Conservation (phyloP, 2,888 invertebrate species). For the Diarsia rubi region DNA sequence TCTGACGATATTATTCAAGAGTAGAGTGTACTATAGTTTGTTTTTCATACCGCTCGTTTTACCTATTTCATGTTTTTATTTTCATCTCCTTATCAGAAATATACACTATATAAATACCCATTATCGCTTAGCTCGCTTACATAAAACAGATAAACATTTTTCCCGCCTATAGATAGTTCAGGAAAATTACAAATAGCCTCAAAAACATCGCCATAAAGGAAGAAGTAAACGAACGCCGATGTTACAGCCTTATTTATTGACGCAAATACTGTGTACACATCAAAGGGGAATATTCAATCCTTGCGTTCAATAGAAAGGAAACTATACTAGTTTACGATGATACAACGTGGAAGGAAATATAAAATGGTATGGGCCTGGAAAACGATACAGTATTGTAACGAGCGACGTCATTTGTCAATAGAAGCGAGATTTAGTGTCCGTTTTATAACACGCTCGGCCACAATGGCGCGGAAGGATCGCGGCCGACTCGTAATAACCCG, state of each 20-base stretch:
- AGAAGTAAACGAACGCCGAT: constrained; percentile 63
- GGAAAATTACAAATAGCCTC: constrained; percentile 44
- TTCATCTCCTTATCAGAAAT: background rate
- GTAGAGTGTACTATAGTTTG: background rate
- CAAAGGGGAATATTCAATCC: constrained; percentile 67
- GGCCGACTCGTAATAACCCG: constrained; percentile 77
- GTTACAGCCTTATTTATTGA: constrained; percentile 66
- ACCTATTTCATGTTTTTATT: background rate
- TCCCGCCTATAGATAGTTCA: constrained; percentile 16
- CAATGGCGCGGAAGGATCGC: constrained; percentile 70
- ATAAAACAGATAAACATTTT: constrained; percentile 38
- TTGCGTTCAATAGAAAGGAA: constrained; percentile 66
- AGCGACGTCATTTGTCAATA: constrained; percentile 84
- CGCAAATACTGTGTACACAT: constrained; percentile 61
- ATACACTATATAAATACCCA: no score
- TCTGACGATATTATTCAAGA: background rate
- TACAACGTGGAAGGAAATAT: constrained; percentile 76
- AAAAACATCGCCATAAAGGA: constrained; percentile 59
- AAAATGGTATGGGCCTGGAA: constrained; percentile 78
- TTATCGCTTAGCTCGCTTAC: background rate
- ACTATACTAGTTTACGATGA: constrained; percentile 73
- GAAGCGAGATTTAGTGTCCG: constrained; percentile 77
- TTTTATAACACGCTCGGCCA: constrained; percentile 76
- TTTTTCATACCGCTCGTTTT: background rate
- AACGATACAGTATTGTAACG: constrained; percentile 83